phyloP scores from a whole-genome alignment of 1,140 invertebrate species.

The Drosophila elegans region DNA sequence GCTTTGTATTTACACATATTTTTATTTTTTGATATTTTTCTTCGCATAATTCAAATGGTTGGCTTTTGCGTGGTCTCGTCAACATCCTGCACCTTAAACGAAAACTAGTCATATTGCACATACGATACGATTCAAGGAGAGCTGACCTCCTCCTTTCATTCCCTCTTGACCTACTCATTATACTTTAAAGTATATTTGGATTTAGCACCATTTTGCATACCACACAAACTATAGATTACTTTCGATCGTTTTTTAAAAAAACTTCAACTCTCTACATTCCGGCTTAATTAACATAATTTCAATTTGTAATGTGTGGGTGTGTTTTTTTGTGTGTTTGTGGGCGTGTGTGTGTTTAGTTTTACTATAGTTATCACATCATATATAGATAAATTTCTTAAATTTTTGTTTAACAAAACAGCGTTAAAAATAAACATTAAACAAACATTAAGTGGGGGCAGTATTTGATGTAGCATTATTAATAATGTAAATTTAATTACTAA shows the following conservation, averaged over 20 bases:
- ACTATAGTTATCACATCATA: constrained; percentile 82
- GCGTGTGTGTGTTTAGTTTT: constrained; percentile 65
- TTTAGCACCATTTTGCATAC: constrained; percentile 84
- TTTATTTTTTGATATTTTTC: constrained; percentile 15
- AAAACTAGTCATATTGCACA: constrained; percentile 88
- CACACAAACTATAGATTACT: constrained; percentile 72
- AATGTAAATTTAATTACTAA: constrained; percentile 61
- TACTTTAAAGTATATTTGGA: constrained; percentile 83
- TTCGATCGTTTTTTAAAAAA: constrained; percentile 48
- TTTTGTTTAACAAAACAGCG: constrained; percentile 74
- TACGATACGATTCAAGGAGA: constrained; percentile 57
- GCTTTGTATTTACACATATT: constrained; percentile 43
- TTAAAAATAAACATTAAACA: constrained; percentile 79
- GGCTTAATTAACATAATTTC: constrained; percentile 78
- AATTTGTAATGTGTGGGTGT: constrained; percentile 70
- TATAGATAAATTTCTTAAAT: constrained; percentile 77
- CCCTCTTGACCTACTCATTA: constrained; percentile 32
- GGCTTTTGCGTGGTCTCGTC: constrained; percentile 44
- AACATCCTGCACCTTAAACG: constrained; percentile 83
- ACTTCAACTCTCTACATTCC: constrained; percentile 39
- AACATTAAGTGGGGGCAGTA: constrained; percentile 82
- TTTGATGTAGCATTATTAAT: constrained; percentile 75
- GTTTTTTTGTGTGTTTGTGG: constrained; percentile 34
- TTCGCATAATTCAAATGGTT: constrained; percentile 43
- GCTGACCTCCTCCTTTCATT: constrained; percentile 5